Evolutionary conservation across 1,140 invertebrate species (phyloP), one percentile per base, ranked within the genome.

Genomic region (Gyrodactylus salaris): DNA sequence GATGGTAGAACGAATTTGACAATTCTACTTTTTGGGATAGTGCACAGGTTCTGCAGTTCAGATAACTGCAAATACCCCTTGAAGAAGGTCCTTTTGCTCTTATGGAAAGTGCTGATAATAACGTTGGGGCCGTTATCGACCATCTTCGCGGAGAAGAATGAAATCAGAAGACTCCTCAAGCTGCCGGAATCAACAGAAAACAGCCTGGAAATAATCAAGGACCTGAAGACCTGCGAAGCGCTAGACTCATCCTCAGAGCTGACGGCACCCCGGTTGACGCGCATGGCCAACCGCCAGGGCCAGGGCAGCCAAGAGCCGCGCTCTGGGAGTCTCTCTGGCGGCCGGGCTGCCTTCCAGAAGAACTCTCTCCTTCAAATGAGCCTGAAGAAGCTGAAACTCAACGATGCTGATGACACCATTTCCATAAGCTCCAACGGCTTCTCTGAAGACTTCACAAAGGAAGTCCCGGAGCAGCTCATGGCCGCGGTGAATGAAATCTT

Each of bases 61-160:
- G 86, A 87, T 68, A 88, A 89, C 19, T 89, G 91, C 69, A 89
- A 94, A 83, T 95, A 93, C 83, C 92, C 92, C 20, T 94, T 96
- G 85, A 95, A 93, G 79, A 97, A 97, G 83, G 88, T 96, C 73
- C 81, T 97, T 25, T 81, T 97, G n/a, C 80, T 97, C 0, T 79
- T 97, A 20, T 97, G 93, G 93, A 97, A 97, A 83, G 85, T 91
- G 1, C 85, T 94, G 69, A 81, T 97, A 72, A 81, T 84, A 76
- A 77, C 88, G 19, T 82, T 96, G 22, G 92, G 92, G 24, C 91
- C 91, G 20, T 88, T 89, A 75, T 85, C 87, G 74, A 85, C 86
- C 27, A 81, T 94, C 0, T 85, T 86, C 78, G 83, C 86, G 75
- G 79, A 86, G 20, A 92, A 92, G 81, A 81, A 85, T 76, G 81